Conservation (phyloP, 2,113 vertebrate genomes). For the Bubo scandiacus region DNA sequence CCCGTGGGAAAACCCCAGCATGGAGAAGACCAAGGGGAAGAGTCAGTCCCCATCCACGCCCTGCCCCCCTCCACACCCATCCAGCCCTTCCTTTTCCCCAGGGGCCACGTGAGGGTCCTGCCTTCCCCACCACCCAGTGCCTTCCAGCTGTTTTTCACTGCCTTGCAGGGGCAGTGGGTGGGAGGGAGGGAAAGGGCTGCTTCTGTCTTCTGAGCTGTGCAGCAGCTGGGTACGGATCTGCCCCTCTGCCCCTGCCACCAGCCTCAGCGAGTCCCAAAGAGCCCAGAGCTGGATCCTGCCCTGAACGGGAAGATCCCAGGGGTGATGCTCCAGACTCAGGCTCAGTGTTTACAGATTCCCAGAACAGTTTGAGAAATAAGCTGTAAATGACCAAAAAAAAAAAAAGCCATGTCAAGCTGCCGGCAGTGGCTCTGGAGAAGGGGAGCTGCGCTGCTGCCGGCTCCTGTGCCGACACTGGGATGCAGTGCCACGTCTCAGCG, state of each 20-base stretch:
- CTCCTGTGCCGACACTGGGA: background rate
- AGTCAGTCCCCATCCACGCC: rapidly evolving
- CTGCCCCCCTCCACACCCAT: background rate
- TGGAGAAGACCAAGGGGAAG: background rate
- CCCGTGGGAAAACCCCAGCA: background rate
- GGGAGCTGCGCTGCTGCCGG: background rate
- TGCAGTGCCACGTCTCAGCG: background rate
- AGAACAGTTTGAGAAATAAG: background rate
- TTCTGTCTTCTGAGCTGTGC: background rate
- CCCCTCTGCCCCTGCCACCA: background rate
- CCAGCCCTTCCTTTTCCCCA: background rate
- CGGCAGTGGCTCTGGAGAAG: background rate
- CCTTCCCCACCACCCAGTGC: conserved; percentile 26
- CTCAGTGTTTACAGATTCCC: background rate
- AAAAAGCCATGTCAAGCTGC: background rate
- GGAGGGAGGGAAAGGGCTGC: background rate
- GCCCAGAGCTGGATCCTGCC: background rate
- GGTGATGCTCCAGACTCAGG: background rate
- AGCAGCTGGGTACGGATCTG: background rate
- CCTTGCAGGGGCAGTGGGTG: background rate
- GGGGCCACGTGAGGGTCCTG: background rate
- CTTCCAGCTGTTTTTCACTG: conserved; percentile 21
- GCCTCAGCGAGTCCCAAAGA: background rate
- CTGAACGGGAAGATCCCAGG: background rate
- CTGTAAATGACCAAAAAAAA: background rate